phyloP scores from a whole-genome alignment of 2,888 invertebrate species.

The Eupsilia transversa region DNA sequence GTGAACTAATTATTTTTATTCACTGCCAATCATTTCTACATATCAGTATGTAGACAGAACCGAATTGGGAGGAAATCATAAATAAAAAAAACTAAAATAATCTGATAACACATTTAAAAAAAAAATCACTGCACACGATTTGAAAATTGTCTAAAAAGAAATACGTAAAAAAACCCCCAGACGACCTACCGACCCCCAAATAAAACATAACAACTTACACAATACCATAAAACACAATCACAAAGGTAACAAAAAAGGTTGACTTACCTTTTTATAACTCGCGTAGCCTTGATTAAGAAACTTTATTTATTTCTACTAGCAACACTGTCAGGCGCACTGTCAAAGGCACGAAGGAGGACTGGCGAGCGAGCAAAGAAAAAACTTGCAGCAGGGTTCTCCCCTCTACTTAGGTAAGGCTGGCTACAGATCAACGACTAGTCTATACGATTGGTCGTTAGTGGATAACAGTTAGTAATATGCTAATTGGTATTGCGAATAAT shows the following conservation, averaged over 20 bases:
- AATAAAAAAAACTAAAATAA: background rate
- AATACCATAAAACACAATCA: constrained; percentile 19
- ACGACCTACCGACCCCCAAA: too few relatives aligned
- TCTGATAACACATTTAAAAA: too few relatives aligned
- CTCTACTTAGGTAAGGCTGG: constrained; percentile 51
- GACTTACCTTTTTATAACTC: constrained; percentile 50
- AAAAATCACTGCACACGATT: too few relatives aligned
- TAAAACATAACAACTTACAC: background rate
- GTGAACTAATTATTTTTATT: background rate
- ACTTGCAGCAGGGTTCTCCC: constrained; percentile 38
- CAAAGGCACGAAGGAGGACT: constrained; percentile 34
- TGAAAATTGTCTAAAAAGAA: background rate
- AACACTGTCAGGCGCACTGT: constrained; percentile 40
- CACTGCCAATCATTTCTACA: too few relatives aligned
- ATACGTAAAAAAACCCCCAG: background rate
- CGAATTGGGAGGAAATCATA: background rate
- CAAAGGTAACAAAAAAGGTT: constrained; percentile 30
- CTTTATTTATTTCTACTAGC: constrained; percentile 17
- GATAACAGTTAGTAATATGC: background rate
- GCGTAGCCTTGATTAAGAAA: constrained; percentile 46
- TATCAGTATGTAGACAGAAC: background rate
- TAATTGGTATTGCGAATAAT: too few relatives aligned
- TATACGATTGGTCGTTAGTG: background rate
- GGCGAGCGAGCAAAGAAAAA: constrained; percentile 34
- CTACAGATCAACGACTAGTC: constrained; percentile 10